Percentiles rank a stretch among this genome's conserved stretches.
phyloP scores from a whole-genome alignment of 2,797 vertebrate genomes.

The Nannoperca australis region DNA sequence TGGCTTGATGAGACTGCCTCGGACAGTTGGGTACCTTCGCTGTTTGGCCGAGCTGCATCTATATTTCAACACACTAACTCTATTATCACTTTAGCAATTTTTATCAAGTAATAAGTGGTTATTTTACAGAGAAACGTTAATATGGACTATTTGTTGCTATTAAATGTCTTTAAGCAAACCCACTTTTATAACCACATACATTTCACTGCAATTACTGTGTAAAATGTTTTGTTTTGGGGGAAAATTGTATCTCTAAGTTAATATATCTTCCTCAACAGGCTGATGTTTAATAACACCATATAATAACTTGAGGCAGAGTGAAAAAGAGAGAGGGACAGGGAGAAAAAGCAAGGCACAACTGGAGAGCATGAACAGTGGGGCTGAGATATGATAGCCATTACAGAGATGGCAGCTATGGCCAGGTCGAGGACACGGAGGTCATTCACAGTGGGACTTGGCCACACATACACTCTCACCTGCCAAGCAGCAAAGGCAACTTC shows the following conservation, averaged over 20 bases:
- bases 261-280: conserved; percentile 47
- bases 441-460: conserved; percentile 77
- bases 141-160: conserved; percentile 41
- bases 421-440: conserved; percentile 78
- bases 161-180: conserved; percentile 37
- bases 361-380: conserved; percentile 51
- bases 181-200: conserved; percentile 20
- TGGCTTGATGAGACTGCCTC: conserved; percentile 69
- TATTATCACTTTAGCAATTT: conserved; percentile 62
- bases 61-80: conserved; percentile 58
- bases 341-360: conserved; percentile 24
- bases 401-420: conserved; percentile 68
- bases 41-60: conserved; percentile 46
- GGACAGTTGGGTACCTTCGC: conserved; percentile 52
- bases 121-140: conserved; percentile 37
- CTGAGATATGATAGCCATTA: conserved; percentile 79
- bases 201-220: conserved; percentile 25
- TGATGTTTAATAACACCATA: conserved; percentile 54
- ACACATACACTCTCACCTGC: conserved; percentile 70
- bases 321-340: conserved; percentile 36
- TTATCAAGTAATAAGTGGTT: conserved; percentile 52
- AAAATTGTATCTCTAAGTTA: conserved; percentile 25
- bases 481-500: conserved; percentile 70
- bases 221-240: conserved; percentile 10
- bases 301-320: conserved; percentile 43